Percentiles rank a stretch among this genome's conserved stretches.
Conservation (phyloP, 2,797 vertebrate species). For the Aldrovandia affinis region DNA sequence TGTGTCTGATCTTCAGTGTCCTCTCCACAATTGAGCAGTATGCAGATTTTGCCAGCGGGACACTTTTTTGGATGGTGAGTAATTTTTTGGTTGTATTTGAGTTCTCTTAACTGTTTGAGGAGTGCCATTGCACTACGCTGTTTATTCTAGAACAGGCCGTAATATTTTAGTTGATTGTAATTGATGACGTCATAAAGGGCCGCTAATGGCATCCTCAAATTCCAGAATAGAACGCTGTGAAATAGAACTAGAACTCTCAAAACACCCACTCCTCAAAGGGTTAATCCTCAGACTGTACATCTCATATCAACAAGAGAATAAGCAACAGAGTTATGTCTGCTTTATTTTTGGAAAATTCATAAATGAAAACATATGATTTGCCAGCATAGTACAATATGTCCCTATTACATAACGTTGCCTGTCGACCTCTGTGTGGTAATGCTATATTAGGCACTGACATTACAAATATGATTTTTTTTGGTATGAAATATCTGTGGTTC, state of each 20-base stretch:
- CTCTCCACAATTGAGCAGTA: conserved; percentile 88
- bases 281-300: background rate
- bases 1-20: conserved; percentile 91
- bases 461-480: background rate
- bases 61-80: conserved; percentile 92
- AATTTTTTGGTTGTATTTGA: no score
- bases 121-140: no score
- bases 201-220: no score
- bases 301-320: background rate
- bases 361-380: background rate
- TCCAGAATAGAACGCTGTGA: no score
- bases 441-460: background rate
- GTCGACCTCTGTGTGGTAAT: no score
- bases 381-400: background rate
- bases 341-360: background rate
- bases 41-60: conserved; percentile 84
- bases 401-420: background rate
- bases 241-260: no score
- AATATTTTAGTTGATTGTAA: no score
- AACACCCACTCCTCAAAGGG: background rate
- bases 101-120: no score
- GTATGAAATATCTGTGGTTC: background rate
- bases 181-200: no score
- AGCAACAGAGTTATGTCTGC: background rate
- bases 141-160: no score